Conservation (phyloP, 2,888 invertebrate species). For the Biston betularia region DNA sequence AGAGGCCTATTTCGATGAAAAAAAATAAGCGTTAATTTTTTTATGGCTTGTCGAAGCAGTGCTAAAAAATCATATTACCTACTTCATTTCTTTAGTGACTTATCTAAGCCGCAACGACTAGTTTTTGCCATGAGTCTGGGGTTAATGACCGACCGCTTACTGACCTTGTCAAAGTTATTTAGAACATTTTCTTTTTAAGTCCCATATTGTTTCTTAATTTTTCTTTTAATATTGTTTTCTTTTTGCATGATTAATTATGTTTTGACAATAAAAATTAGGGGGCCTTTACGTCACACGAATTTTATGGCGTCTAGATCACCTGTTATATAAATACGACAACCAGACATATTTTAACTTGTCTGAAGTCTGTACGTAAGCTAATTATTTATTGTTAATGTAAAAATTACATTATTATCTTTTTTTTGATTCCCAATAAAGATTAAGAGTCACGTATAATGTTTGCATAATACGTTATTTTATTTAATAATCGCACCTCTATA, state of each 20-base stretch:
- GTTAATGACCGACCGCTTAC: slow-evolving; percentile 36
- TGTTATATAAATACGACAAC: no score
- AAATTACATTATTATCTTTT: no score
- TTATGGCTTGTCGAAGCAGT: slow-evolving; percentile 19
- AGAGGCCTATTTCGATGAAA: slow-evolving; percentile 18
- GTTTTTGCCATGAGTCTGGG: slow-evolving; percentile 31
- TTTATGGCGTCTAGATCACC: no score
- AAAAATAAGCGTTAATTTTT: slow-evolving; percentile 25
- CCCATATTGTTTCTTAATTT: background rate
- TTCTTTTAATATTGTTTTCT: background rate
- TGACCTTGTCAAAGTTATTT: slow-evolving; percentile 44
- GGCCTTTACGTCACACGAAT: no score
- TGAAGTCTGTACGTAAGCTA: no score
- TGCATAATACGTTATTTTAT: no score
- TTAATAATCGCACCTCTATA: no score
- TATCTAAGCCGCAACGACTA: slow-evolving; percentile 24
- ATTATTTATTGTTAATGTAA: no score
- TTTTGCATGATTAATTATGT: slow-evolving; percentile 5
- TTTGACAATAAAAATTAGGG: no score
- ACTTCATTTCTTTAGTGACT: slow-evolving; percentile 25
- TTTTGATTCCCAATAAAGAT: no score
- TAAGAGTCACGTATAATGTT: no score
- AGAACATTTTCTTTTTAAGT: slow-evolving; percentile 24
- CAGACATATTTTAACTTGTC: no score
- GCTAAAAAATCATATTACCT: slow-evolving; percentile 30